phyloP scores from a whole-genome alignment of 2,797 vertebrate genomes.

The Onychomys arenicola region DNA sequence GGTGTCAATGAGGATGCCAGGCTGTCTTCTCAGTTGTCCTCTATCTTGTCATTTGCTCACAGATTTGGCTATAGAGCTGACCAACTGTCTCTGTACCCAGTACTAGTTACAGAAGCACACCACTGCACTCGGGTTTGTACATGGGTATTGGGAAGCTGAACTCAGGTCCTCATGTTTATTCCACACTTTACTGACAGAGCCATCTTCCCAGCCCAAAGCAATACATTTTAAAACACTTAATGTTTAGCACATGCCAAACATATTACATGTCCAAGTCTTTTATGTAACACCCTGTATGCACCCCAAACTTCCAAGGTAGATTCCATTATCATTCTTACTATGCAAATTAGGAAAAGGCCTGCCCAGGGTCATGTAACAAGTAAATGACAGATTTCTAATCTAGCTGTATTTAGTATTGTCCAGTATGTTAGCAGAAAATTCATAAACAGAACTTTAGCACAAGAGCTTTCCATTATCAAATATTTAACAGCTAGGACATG shows the following conservation, averaged over 20 bases:
- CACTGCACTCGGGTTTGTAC: background rate
- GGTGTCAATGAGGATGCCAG: background rate
- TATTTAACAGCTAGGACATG: constrained; percentile 51
- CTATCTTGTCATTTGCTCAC: background rate
- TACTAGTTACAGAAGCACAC: background rate
- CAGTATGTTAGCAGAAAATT: constrained; percentile 35
- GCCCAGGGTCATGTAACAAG: background rate
- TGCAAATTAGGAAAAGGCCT: constrained; percentile 1
- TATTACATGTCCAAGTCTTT: background rate
- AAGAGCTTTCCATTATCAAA: constrained; percentile 26
- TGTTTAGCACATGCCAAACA: background rate
- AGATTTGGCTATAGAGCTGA: background rate
- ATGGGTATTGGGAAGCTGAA: background rate
- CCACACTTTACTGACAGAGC: background rate
- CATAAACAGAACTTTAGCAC: constrained; percentile 18
- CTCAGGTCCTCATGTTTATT: background rate
- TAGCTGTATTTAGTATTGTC: constrained; percentile 18
- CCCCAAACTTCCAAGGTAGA: background rate
- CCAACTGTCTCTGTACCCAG: background rate
- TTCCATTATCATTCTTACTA: constrained; percentile 25
- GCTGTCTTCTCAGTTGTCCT: background rate
- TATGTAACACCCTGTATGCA: background rate
- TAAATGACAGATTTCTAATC: constrained; percentile 23
- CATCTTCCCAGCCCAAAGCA: background rate
- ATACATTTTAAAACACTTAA: background rate